Base-by-base conservation (phyloP, 1,140 invertebrate genomes). In the Ceratosolen fusciceps region DNA sequence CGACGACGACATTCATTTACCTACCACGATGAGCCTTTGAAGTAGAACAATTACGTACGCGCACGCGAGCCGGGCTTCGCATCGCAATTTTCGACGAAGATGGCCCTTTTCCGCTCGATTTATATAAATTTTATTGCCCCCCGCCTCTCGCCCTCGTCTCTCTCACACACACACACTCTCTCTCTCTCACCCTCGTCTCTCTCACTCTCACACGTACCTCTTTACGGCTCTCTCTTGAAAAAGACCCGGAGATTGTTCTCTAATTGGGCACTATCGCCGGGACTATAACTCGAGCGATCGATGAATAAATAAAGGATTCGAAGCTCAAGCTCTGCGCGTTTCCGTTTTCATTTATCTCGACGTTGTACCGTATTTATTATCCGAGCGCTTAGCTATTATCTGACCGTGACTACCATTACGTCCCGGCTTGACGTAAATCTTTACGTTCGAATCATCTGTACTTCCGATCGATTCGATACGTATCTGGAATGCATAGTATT, bases 171-270 rank as follows among this genome's bases (percentile, higher is more conserved):
- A 39, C 31, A 34, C 47, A 19, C 34, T 8, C 31, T 67, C 3
- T 16, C 31, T 26, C 56, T n/a, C 37, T 10, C 7, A 12, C 31
- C 34, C 31, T 10, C n/a, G 31, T 5, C 31, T 37, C 10, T 37
- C n/a, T 52, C 24, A 39, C 43, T 52, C 47, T n/a, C n/a, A n/a
- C n/a, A n/a, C n/a, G n/a, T n/a, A n/a, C 47, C 58, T 71, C 70
- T 75, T 72, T 80, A 68, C 24, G 24, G 24, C 65, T 77, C 47
- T 78, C 71, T 47, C 70, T 72, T 52, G 58, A 72, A 62, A 81
- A 75, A 26, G 76, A 72, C 54, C 49, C 62, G 10, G 68, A 54
- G 62, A 78, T 71, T 78, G 76, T 58, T 62, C 76, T 78, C 76
- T 78, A 78, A 78, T 78, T 78, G 39, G 39, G 31, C 34, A 34